phyloP scores from a whole-genome alignment of 2,888 invertebrate genomes.

The Eristalis arbustorum region DNA sequence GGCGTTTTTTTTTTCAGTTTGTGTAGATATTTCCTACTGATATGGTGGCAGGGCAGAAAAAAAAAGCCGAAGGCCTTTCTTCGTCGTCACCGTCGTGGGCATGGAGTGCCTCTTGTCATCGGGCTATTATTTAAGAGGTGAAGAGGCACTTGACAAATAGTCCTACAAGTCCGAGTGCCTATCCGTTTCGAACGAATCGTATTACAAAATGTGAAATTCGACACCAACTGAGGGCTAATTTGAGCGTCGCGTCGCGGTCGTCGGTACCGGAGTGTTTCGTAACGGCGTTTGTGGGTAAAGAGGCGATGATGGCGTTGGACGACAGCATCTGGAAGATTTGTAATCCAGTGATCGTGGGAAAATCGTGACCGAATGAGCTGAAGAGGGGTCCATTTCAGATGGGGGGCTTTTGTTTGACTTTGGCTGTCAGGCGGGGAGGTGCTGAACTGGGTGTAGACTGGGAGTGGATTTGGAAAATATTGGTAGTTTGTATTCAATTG shows the following conservation, averaged over 20 bases:
- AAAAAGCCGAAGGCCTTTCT: neutral
- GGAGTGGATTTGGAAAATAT: too few species aligned
- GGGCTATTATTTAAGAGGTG: neutral
- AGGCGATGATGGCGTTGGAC: neutral
- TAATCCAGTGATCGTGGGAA: too few species aligned
- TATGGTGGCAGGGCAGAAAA: neutral
- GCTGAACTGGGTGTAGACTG: too few species aligned
- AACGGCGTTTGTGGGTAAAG: too few species aligned
- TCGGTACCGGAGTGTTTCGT: too few species aligned
- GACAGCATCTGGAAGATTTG: too few species aligned
- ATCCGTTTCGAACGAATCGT: neutral
- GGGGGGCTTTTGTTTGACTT: too few species aligned
- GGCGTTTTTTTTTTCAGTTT: neutral
- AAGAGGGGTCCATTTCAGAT: too few species aligned
- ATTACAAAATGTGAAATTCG: neutral
- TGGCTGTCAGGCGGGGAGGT: too few species aligned
- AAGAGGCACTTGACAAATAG: neutral
- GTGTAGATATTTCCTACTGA: constrained; percentile 4
- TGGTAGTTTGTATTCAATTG: too few species aligned
- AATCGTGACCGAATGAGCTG: too few species aligned
- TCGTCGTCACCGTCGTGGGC: neutral
- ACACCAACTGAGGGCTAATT: neutral
- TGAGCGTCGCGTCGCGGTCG: neutral
- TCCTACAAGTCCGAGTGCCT: neutral
- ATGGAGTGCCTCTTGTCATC: neutral